Evolutionary conservation across 2,797 vertebrate species (phyloP).

Genomic region (Propithecus perrieri): DNA sequence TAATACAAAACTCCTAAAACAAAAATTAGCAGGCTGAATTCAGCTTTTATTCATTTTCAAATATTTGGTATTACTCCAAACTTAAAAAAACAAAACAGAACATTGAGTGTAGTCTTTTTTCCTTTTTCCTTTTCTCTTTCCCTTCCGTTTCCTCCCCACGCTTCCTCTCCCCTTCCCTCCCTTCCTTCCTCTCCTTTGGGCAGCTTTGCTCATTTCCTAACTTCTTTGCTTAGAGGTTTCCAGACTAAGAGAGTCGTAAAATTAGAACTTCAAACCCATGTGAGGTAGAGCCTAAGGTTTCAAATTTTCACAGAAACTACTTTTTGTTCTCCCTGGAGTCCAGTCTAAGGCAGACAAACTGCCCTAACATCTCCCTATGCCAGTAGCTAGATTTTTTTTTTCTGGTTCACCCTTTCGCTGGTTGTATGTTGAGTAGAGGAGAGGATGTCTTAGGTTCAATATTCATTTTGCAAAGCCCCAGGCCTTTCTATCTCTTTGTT

Average conservation of each 20-base stretch:
- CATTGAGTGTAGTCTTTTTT: background rate
- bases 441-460: background rate
- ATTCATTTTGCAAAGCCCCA: background rate
- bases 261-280: background rate
- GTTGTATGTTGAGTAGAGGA: background rate
- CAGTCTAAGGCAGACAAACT: background rate
- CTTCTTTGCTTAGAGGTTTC: background rate
- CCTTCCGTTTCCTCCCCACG: background rate
- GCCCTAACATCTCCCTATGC: background rate
- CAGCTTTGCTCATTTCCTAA: background rate
- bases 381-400: background rate
- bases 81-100: background rate
- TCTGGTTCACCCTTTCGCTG: background rate
- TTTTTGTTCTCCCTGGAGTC: background rate
- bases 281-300: background rate
- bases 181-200: background rate
- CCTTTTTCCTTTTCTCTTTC: background rate
- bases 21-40: background rate
- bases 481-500: background rate
- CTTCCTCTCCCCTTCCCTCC: too few relatives aligned
- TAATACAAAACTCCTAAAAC: constrained; percentile 3
- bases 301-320: background rate
- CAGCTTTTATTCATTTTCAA: background rate
- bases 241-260: background rate
- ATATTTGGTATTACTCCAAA: background rate